Evolutionary conservation across 2,113 vertebrate genomes (phyloP).

Genomic region (Scophthalmus maximus): DNA sequence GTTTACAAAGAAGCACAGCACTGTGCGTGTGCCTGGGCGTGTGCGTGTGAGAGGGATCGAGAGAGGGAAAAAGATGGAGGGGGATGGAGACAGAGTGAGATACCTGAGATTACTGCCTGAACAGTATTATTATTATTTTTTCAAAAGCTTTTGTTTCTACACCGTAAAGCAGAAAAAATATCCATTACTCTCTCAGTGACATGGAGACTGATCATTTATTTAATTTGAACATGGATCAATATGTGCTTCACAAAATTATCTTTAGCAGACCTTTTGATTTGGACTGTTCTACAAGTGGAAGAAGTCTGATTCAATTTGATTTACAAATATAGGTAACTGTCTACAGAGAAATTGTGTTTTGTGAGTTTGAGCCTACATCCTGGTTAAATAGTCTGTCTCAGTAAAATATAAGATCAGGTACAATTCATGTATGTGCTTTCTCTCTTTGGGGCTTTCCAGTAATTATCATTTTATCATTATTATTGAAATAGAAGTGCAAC

Average conservation of each 20-base stretch:
- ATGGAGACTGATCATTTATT: background rate
- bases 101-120: slow-evolving; percentile 10
- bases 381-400: no score
- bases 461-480: no score
- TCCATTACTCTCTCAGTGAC: background rate
- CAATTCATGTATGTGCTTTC: no score
- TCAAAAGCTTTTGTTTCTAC: slow-evolving; percentile 16
- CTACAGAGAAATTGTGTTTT: no score
- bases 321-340: no score
- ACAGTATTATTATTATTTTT: no score
- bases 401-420: no score
- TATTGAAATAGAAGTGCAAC: no score
- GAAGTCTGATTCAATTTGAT: background rate
- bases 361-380: no score
- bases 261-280: background rate
- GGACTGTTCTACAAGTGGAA: background rate
- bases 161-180: background rate
- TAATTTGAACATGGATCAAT: background rate
- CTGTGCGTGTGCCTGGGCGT: slow-evolving; percentile 13
- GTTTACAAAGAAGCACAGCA: slow-evolving; percentile 26
- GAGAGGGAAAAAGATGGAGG: background rate
- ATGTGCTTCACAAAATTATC: background rate
- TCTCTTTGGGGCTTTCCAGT: no score
- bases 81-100: slow-evolving; percentile 17
- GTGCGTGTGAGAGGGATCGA: background rate